Evolutionary conservation across 1,140 invertebrate species (phyloP).

Genomic region (Drosophila repleta): DNA sequence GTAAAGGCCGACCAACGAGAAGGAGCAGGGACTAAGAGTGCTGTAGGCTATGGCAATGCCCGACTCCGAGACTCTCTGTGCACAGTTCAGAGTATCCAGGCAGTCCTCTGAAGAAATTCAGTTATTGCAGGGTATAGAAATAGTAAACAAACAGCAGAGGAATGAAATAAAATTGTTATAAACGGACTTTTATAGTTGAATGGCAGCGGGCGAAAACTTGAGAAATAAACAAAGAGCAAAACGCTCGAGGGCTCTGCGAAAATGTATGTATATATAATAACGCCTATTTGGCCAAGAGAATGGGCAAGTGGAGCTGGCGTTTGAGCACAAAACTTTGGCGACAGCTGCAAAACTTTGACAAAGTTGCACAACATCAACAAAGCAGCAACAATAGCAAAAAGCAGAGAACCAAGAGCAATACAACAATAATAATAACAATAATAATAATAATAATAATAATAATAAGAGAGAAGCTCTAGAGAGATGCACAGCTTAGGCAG

Average conservation of each 20-base stretch:
- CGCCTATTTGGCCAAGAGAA: conserved; percentile 48
- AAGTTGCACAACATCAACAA: conserved; percentile 62
- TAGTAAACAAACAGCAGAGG: conserved; percentile 24
- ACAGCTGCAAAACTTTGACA: conserved; percentile 64
- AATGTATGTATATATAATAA: conserved; percentile 49
- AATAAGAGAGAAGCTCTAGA: conserved; percentile 3
- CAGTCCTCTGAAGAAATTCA: background rate
- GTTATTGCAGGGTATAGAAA: background rate
- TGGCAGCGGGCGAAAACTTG: conserved; percentile 37
- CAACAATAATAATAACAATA: conserved; percentile 12
- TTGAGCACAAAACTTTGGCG: conserved; percentile 51
- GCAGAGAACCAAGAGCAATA: conserved; percentile 6
- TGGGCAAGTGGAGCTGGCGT: conserved; percentile 5
- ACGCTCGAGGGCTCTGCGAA: background rate
- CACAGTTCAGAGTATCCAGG: background rate
- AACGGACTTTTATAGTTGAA: conserved; percentile 74
- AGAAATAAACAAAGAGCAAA: conserved; percentile 12
- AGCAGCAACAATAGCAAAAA: conserved; percentile 2
- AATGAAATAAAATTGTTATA: conserved; percentile 44
- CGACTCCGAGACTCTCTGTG: background rate
- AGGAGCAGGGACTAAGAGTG: background rate
- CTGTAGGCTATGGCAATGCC: background rate
- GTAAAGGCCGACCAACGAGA: background rate
- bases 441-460: conserved; percentile 22
- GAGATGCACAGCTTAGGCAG: conserved; percentile 19